Conservation (phyloP, 2,113 vertebrate species). For the Strix aluco region DNA sequence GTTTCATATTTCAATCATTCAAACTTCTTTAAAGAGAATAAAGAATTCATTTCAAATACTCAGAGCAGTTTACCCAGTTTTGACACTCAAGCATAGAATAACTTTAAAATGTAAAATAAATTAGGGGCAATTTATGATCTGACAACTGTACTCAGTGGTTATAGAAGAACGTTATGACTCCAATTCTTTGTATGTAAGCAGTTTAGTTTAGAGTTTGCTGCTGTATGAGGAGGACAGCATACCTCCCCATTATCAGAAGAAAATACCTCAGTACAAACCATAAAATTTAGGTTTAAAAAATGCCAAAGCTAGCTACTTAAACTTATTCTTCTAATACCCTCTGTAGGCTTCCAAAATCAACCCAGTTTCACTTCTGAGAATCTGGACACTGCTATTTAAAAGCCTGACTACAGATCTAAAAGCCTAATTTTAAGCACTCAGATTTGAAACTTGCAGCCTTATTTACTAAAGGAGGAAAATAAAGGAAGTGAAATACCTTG, state of each 20-base stretch:
- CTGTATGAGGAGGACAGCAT: neutral
- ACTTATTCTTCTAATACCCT: neutral
- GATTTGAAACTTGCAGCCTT: conserved; percentile 10
- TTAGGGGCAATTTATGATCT: neutral
- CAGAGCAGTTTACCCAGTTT: neutral
- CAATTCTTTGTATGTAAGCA: neutral
- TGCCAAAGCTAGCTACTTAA: neutral
- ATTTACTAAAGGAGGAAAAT: conserved; percentile 26
- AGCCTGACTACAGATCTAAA: neutral
- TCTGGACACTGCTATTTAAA: neutral
- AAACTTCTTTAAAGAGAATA: neutral
- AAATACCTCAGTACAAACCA: neutral
- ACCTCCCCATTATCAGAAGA: neutral
- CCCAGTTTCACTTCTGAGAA: neutral
- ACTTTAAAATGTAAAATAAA: neutral
- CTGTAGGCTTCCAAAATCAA: neutral
- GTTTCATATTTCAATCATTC: neutral
- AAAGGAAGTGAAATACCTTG: conserved; percentile 35
- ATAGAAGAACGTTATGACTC: neutral
- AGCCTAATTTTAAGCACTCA: conserved; percentile 32
- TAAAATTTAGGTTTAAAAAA: neutral
- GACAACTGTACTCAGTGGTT: neutral
- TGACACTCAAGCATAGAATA: neutral
- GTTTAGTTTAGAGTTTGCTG: neutral
- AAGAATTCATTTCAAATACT: neutral